Evolutionary conservation across 2,113 vertebrate genomes (phyloP).

Genomic region (Lepus europaeus): DNA sequence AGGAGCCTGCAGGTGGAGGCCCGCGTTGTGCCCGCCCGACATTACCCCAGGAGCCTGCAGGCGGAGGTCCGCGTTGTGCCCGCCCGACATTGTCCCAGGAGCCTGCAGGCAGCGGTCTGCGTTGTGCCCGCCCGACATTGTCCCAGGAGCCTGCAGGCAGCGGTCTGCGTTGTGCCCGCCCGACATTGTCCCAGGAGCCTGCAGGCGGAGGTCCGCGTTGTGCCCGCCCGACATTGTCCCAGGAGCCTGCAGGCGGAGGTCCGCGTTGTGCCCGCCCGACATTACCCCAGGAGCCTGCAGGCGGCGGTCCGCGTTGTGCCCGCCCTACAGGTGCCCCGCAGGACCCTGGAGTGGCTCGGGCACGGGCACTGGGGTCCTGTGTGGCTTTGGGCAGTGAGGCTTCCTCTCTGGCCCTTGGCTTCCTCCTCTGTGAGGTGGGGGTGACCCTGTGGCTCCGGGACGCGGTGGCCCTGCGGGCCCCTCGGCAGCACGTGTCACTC

Average conservation of each 20-base stretch:
- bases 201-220: too few relatives aligned
- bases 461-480: background rate
- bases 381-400: background rate
- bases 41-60: background rate
- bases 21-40: too few relatives aligned
- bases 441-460: background rate
- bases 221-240: too few relatives aligned
- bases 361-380: background rate
- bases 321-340: fast-evolving
- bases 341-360: too few relatives aligned
- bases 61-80: too few relatives aligned
- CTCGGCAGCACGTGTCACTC: background rate
- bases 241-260: too few relatives aligned
- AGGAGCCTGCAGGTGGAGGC: background rate
- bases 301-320: too few relatives aligned
- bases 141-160: background rate
- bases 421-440: background rate
- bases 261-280: too few relatives aligned
- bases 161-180: too few relatives aligned
- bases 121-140: too few relatives aligned
- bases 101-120: background rate
- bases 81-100: too few relatives aligned
- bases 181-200: background rate
- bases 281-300: too few relatives aligned
- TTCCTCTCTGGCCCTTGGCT: background rate